phyloP scores from a whole-genome alignment of 2,113 vertebrate genomes.

The Bettongia penicillata region DNA sequence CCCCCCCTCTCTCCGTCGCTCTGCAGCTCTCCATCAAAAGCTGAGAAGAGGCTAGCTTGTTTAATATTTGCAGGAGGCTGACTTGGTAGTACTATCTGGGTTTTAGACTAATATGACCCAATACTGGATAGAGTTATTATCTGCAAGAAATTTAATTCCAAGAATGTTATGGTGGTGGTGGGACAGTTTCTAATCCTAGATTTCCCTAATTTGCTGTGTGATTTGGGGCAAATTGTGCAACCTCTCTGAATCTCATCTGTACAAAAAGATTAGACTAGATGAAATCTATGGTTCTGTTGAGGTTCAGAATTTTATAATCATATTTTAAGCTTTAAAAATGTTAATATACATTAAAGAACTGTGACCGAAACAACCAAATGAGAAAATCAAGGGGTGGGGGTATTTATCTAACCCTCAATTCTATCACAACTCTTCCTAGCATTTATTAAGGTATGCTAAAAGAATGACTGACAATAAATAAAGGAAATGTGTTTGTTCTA shows the following conservation, averaged over 20 bases:
- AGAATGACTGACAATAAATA: not conserved
- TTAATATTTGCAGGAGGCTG: not conserved
- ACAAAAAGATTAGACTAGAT: not conserved
- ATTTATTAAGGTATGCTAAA: not conserved
- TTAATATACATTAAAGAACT: not conserved
- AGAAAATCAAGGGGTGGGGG: not conserved
- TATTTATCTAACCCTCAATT: no score
- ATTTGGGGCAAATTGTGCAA: not conserved
- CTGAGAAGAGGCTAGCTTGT: not conserved
- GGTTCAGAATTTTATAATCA: not conserved
- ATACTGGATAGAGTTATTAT: not conserved
- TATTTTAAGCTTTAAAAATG: not conserved
- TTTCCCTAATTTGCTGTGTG: not conserved
- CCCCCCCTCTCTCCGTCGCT: no score
- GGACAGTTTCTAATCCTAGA: not conserved
- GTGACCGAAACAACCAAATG: not conserved
- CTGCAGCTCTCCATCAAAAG: not conserved
- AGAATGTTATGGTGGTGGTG: not conserved
- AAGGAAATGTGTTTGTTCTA: not conserved
- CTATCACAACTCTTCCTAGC: not conserved
- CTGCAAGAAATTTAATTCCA: not conserved
- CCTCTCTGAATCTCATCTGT: not conserved
- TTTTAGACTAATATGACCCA: not conserved
- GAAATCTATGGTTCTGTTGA: no score
- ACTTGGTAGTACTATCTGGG: not conserved